Evolutionary conservation across 2,113 vertebrate genomes (phyloP).

Genomic region (Mesoclemmys tuberculata): DNA sequence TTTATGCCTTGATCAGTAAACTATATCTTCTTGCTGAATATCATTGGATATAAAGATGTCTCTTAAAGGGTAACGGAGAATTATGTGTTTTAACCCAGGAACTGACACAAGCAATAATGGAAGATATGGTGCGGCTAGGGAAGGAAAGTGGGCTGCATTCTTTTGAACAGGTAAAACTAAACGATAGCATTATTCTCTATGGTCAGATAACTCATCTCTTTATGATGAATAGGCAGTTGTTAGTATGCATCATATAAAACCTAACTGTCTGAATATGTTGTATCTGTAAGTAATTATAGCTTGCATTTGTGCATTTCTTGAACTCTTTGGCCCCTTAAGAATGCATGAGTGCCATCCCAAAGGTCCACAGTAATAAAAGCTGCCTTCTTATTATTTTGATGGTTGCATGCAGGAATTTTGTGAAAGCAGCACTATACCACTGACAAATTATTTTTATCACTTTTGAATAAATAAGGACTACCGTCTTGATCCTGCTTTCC

Average conservation of each 20-base stretch:
- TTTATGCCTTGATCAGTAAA: neutral
- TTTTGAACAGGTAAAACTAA: conserved; percentile 91
- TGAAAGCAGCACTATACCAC: neutral
- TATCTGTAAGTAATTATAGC: neutral
- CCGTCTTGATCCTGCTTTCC: neutral
- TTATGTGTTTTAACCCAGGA: conserved; percentile 78
- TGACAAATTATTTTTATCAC: neutral
- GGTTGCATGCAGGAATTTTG: neutral
- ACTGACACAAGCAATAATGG: conserved; percentile 91
- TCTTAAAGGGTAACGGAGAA: neutral
- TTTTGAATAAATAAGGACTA: neutral
- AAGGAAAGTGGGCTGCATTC: conserved; percentile 95
- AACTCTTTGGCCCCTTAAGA: neutral
- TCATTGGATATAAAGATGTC: neutral
- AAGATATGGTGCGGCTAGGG: conserved; percentile 93
- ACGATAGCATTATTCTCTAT: neutral
- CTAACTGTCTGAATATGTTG: neutral
- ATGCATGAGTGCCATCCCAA: neutral
- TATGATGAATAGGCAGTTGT: neutral
- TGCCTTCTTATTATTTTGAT: neutral
- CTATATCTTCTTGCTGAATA: neutral
- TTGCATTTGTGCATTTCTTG: neutral
- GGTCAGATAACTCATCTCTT: neutral
- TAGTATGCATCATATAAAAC: neutral
- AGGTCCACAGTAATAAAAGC: neutral